These are phyloP conservation scores for Phengaris alcon DNA, from an alignment of 2,888 invertebrate genomes.

Conservation along the genomic window DNA sequence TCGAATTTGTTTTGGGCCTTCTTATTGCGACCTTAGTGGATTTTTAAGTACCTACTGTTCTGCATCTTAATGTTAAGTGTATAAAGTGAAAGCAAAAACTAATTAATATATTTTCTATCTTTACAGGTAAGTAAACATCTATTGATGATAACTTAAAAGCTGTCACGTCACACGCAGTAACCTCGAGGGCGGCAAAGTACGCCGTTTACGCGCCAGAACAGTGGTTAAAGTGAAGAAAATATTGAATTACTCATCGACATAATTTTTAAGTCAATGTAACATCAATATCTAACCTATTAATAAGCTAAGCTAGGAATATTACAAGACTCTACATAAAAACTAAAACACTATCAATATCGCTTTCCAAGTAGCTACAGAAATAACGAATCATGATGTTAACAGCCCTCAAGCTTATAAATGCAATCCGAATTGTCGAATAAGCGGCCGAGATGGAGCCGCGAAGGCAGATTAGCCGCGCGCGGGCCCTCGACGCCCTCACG, in stretches of 20 bases:
- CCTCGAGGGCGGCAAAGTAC: not conserved
- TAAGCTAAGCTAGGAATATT: too few species aligned
- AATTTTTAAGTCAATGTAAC: too few species aligned
- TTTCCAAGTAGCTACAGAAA: constrained; percentile 24
- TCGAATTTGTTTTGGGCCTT: too few species aligned
- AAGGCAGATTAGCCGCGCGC: constrained; percentile 71
- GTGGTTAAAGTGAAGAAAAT: not conserved
- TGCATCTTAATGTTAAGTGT: too few species aligned
- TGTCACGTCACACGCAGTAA: not conserved
- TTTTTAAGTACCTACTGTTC: not conserved
- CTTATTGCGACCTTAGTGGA: not conserved
- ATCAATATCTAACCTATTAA: too few species aligned
- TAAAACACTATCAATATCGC: not conserved
- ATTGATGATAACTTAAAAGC: not conserved
- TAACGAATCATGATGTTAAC: constrained; percentile 34
- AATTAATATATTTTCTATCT: constrained; percentile 20
- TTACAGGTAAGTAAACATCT: constrained; percentile 35
- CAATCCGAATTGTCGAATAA: constrained; percentile 43
- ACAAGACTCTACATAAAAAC: not conserved
- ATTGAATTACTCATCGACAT: not conserved
- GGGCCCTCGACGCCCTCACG: constrained; percentile 44
- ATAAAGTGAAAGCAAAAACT: not conserved
- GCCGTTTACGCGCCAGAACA: not conserved
- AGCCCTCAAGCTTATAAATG: constrained; percentile 33
- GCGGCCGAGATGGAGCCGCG: constrained; percentile 52